phyloP scores from a whole-genome alignment of 1,140 invertebrate genomes.

The Eupeodes corollae region DNA sequence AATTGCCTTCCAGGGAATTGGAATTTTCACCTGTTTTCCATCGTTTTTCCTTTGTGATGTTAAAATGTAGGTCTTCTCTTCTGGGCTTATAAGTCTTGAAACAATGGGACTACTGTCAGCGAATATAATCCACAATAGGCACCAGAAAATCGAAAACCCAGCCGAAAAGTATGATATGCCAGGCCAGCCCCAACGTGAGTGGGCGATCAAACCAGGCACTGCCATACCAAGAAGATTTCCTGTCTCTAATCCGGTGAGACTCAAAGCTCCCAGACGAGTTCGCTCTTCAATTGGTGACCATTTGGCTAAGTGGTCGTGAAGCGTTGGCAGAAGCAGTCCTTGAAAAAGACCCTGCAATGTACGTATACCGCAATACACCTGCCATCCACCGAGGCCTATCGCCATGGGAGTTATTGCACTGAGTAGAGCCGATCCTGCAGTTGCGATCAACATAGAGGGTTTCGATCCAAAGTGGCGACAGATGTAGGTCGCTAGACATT shows the following conservation, averaged over 20 bases:
- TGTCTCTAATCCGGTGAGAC: conserved; percentile 53
- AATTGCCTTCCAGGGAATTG: neutral
- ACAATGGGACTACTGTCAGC: too few species aligned
- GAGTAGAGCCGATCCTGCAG: too few species aligned
- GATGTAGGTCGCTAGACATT: conserved; percentile 51
- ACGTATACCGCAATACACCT: conserved; percentile 47
- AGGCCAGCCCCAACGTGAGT: conserved; percentile 49
- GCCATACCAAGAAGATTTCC: conserved; percentile 62
- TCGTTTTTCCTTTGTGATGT: neutral
- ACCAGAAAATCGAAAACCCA: too few species aligned
- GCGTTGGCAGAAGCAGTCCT: conserved; percentile 64
- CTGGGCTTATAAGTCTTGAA: too few species aligned
- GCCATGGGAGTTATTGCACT: too few species aligned
- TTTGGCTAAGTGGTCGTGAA: conserved; percentile 66
- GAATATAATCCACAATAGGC: too few species aligned
- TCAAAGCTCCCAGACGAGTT: conserved; percentile 45
- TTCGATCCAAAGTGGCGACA: conserved; percentile 49
- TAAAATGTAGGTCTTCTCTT: too few species aligned
- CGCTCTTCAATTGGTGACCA: conserved; percentile 57
- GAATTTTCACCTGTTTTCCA: too few species aligned
- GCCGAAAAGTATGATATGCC: too few species aligned
- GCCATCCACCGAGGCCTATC: neutral
- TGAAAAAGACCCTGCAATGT: conserved; percentile 65
- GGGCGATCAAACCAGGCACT: conserved; percentile 50
- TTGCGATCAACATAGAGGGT: conserved; percentile 6